Evolutionary conservation across 2,797 vertebrate species (phyloP), one percentile per base, ranked within the genome.

Genomic region (Anisognathus igniventris): DNA sequence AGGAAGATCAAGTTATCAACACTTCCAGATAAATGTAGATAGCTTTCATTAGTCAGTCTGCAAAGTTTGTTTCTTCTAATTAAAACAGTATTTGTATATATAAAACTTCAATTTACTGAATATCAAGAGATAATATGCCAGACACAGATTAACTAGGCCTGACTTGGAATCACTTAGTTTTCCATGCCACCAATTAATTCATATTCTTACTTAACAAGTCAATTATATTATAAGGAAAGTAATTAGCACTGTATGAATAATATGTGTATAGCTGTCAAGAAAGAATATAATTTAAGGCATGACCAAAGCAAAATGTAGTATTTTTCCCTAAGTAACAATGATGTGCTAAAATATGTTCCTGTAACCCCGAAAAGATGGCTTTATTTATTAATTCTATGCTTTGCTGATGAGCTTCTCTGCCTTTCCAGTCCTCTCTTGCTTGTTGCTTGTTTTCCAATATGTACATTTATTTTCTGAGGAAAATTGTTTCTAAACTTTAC

Each of bases 181-280:
- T 93, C 78, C 92, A 39, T 82, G 81, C 70, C 90, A 94, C 85
- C 93, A 96, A 92, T 97, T 97, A 97, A 97, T 97, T 96, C 83
- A 92, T 73, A 97, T 95, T 91, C 93, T 83, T 83, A 86, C 96
- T 90, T 95, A 95, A 97, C 93, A 72, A 92, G 93, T 94, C 73
- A 85, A 88, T 92, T 93, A 91, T 50, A 81, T 50, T 95, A 70
- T 90, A 86, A 94, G 90, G 72, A 90, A 92, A 73, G 61, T 94
- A 95, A 97, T 97, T 98, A 97, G 92, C 68, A 56, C 51, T 86
- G 62, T 94, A 96, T 96, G 93, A 92, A 95, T 93, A 96, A 96
- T 93, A 57, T 37, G 68, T 21, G 10, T 45, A 44, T 72, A 86
- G 89, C 76, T 97, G 75, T 70, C 90, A 94, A 96, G 60, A 33